Base-by-base conservation (phyloP, 2,888 invertebrate genomes). In the Leucophenga montana region DNA sequence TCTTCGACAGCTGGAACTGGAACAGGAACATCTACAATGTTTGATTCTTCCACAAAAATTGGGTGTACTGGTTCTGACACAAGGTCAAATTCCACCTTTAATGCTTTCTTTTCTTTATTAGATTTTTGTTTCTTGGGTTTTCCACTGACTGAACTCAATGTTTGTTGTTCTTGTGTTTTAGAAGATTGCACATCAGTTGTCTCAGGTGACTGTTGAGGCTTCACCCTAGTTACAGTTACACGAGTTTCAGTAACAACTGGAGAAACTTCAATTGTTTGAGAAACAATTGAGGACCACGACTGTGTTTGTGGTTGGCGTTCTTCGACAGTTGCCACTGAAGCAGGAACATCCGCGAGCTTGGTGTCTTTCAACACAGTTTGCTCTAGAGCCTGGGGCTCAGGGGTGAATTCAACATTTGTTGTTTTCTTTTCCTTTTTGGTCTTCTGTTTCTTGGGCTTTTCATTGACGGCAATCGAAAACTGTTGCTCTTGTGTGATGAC, bases 241-340 rank as follows among this genome's bases (percentile, higher is more conserved):
- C 22, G 13, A n/a, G 48, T 61, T 46, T 68, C 65, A 14, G 22
- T 33, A n/a, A 54, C 48, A 13, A 11, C 50, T 18, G 66, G 48
- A 18, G 48, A 2, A 67, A 33, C 39, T 3, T 61, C 61, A 39
- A 61, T 20, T 14, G 61, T 62, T 48, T 67, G 57, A 11, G 53
- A 46, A 14, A 72, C 68, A n/a, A 75, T 67, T 14, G 77, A 66
- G 6, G 83, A 81, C 83, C 84, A 84, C 0, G 83, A 78, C 53
- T 69, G 68, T 20, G 48, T 67, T 53, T 22, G 3, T 0, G 68
- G 16, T n/a, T 57, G 57, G 0, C 31, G 31, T 3, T 53, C 48
- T 46, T 39, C 39, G 39, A 39, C 20, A 39, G 13, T 18, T 13
- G 39, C 8, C 62, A 57, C 18, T 70, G 68, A n/a, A 48, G 71